Conservation (phyloP, 2,888 invertebrate genomes). For the Volucella inflata region DNA sequence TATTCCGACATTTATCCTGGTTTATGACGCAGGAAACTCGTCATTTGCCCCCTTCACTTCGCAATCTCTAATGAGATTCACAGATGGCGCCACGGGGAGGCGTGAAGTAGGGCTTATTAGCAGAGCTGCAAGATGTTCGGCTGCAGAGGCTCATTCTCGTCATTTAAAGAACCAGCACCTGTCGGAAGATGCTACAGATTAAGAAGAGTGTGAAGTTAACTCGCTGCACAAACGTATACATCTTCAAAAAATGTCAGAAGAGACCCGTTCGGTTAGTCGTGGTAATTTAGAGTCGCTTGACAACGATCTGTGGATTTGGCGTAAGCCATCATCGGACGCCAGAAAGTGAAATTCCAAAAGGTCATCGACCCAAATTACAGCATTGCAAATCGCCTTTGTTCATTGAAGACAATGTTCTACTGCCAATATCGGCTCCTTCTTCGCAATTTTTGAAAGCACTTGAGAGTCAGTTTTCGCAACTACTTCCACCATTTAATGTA, state of each 20-base stretch:
- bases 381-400: conserved; percentile 78
- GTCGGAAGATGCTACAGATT: conserved; percentile 81
- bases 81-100: too few species aligned
- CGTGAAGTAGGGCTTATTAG: too few species aligned
- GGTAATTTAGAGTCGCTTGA: conserved; percentile 68
- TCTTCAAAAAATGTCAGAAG: conserved; percentile 72
- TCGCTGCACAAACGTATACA: conserved; percentile 68
- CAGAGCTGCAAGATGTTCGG: too few species aligned
- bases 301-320: conserved; percentile 81
- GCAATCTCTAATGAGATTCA: too few species aligned
- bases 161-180: conserved; percentile 83
- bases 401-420: conserved; percentile 76
- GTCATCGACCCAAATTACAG: conserved; percentile 78
- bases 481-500: conserved; percentile 72
- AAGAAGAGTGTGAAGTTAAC: conserved; percentile 64
- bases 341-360: conserved; percentile 62
- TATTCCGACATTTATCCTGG: too few species aligned
- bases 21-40: too few species aligned
- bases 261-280: conserved; percentile 76
- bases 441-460: conserved; percentile 79
- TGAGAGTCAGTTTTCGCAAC: conserved; percentile 77
- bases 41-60: too few species aligned
- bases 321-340: conserved; percentile 74
- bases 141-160: too few species aligned
- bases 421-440: conserved; percentile 79